Evolutionary conservation across 2,113 vertebrate species (phyloP).

Genomic region (Alexandromys fortis): DNA sequence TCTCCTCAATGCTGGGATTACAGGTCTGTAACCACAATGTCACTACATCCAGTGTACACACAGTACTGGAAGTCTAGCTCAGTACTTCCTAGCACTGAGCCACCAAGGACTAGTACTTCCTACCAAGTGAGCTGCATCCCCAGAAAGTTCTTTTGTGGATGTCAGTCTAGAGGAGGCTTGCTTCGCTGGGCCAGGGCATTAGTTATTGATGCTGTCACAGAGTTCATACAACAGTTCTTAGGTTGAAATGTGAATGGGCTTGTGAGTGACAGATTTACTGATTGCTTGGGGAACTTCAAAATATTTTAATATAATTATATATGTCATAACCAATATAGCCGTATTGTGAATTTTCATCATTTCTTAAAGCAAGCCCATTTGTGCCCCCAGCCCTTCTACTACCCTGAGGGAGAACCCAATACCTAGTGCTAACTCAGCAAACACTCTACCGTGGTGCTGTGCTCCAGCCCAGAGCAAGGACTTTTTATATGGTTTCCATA

Average conservation of each 20-base stretch:
- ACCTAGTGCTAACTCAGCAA: background rate
- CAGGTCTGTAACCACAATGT: background rate
- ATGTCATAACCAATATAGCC: background rate
- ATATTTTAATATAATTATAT: conserved; percentile 8
- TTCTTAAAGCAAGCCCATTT: background rate
- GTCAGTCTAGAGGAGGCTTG: background rate
- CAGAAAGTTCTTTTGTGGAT: background rate
- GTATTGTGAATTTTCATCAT: background rate
- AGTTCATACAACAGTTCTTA: background rate
- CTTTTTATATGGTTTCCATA: background rate
- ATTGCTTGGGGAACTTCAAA: background rate
- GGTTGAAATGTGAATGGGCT: background rate
- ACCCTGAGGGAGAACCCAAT: background rate
- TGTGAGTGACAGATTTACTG: background rate
- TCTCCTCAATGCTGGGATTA: background rate
- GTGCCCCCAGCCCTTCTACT: too few relatives aligned
- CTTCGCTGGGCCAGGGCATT: background rate
- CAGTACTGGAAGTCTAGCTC: background rate
- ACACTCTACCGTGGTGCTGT: accelerated
- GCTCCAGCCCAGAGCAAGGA: background rate
- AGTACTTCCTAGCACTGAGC: background rate
- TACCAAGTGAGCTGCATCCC: background rate
- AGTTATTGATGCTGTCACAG: background rate
- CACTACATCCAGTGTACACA: background rate
- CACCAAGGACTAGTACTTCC: too few relatives aligned